A percentile compares a stretch with the other conserved stretches of the same genome.
Evolutionary conservation across 1,140 invertebrate genomes (phyloP).

Genomic region (Andricus grossulariae): DNA sequence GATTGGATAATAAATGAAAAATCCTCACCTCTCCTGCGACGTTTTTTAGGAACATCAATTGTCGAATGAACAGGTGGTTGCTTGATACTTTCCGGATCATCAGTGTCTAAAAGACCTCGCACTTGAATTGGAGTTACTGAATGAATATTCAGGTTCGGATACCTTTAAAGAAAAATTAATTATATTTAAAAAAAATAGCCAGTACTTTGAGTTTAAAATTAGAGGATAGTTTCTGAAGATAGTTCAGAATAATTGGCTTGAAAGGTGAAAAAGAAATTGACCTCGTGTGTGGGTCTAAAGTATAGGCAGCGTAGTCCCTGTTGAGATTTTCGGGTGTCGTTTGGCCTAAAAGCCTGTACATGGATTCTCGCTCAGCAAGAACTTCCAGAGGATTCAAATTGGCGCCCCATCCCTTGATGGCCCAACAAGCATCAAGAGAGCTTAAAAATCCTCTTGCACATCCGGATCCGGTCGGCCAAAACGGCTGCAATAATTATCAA

Average conservation of each 20-base stretch:
- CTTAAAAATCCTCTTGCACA: slow-evolving; percentile 98
- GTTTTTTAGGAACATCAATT: slow-evolving; percentile 79
- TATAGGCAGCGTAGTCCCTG: slow-evolving; percentile 91
- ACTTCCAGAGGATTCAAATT: slow-evolving; percentile 85
- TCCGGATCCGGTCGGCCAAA: slow-evolving; percentile 98
- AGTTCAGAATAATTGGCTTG: too few relatives aligned
- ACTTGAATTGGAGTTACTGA: slow-evolving; percentile 82
- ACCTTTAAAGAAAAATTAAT: slow-evolving; percentile 57
- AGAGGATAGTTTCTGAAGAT: too few relatives aligned
- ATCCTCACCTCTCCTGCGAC: slow-evolving; percentile 78
- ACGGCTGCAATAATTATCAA: slow-evolving; percentile 81
- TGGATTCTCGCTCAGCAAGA: slow-evolving; percentile 95
- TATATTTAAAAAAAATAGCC: slow-evolving; percentile 28
- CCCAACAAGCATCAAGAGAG: slow-evolving; percentile 97
- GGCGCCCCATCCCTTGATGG: slow-evolving; percentile 89
- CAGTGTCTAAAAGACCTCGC: slow-evolving; percentile 78
- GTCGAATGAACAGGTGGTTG: slow-evolving; percentile 75
- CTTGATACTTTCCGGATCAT: slow-evolving; percentile 79
- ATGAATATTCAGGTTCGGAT: slow-evolving; percentile 76
- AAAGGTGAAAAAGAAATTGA: slow-evolving; percentile 35
- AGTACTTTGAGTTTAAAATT: background rate
- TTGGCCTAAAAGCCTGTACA: slow-evolving; percentile 93
- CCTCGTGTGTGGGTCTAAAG: slow-evolving; percentile 91
- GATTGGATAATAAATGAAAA: background rate
- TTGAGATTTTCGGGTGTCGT: slow-evolving; percentile 97